Conservation (phyloP, 2,113 vertebrate genomes). For the Corythoichthys haematopterus region DNA sequence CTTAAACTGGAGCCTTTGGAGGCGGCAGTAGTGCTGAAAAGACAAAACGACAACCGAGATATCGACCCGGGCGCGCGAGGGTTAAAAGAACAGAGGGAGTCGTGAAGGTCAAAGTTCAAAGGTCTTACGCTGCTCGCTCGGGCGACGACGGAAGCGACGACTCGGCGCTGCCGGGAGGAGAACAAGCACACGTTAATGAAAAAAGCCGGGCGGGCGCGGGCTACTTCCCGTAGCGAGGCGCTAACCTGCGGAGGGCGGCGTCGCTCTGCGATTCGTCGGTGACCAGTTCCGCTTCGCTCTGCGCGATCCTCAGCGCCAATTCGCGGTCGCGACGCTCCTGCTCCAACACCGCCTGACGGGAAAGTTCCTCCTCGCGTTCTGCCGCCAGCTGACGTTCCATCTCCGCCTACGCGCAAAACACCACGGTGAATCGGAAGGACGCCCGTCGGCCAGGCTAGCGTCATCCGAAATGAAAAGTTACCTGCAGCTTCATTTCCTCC, state of each 20-base stretch:
- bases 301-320: slow-evolving; percentile 90
- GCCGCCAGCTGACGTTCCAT: slow-evolving; percentile 84
- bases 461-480: slow-evolving; percentile 27
- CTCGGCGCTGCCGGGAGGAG: slow-evolving; percentile 67
- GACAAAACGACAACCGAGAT: slow-evolving; percentile 71
- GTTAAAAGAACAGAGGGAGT: not conserved
- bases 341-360: slow-evolving; percentile 83
- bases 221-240: not conserved
- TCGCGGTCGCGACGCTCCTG: slow-evolving; percentile 92
- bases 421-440: too few relatives aligned
- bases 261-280: slow-evolving; percentile 80
- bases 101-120: slow-evolving; percentile 22
- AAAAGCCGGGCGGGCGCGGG: not conserved
- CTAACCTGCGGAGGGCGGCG: slow-evolving; percentile 81
- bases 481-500: slow-evolving; percentile 87
- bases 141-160: slow-evolving; percentile 55
- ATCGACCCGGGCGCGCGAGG: slow-evolving; percentile 51
- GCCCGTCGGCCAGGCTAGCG: too few relatives aligned
- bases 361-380: slow-evolving; percentile 81
- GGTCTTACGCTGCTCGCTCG: slow-evolving; percentile 70
- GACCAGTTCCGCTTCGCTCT: slow-evolving; percentile 90
- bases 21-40: slow-evolving; percentile 76
- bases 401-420: slow-evolving; percentile 73
- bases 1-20: slow-evolving; percentile 76
- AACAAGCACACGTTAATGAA: slow-evolving; percentile 22